Percentiles rank a stretch among this genome's conserved stretches.
These are phyloP conservation scores for Spisula subtruncata DNA, from an alignment of 2,888 invertebrate species.

Conservation along the genomic window DNA sequence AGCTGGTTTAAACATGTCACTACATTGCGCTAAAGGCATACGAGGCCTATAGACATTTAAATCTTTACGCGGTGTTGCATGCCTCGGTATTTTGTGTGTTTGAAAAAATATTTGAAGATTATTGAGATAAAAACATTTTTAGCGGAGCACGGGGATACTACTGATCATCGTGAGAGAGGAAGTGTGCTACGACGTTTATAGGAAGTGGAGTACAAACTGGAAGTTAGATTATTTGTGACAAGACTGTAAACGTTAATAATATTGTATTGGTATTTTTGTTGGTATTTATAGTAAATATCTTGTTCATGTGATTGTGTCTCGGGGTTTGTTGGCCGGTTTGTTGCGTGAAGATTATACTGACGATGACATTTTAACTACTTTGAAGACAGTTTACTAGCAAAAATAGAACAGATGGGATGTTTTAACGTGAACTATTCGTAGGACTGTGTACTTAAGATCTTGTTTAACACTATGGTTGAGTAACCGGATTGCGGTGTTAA, in stretches of 20 bases:
- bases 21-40: constrained; percentile 49
- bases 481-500: constrained; percentile 8
- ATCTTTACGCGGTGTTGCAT: constrained; percentile 46
- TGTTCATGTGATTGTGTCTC: constrained; percentile 3
- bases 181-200: constrained; percentile 29
- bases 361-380: constrained; percentile 12
- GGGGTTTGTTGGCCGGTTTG: neutral
- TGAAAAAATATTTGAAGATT: constrained; percentile 35
- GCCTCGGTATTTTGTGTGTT: constrained; percentile 35
- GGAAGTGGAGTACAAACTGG: constrained; percentile 15
- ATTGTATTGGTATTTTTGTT: constrained; percentile 31
- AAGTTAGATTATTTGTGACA: constrained; percentile 10
- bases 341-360: neutral
- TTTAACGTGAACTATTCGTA: neutral
- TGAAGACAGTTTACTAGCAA: constrained; percentile 5
- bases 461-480: neutral
- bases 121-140: constrained; percentile 39
- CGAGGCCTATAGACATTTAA: constrained; percentile 52
- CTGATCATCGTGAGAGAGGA: constrained; percentile 23
- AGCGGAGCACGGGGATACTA: constrained; percentile 20
- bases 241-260: constrained; percentile 17
- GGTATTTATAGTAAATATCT: constrained; percentile 20
- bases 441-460: neutral
- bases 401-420: constrained; percentile 23
- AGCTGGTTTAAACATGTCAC: constrained; percentile 54